These are phyloP conservation scores for Mesoligia furuncula DNA, from an alignment of 2,888 invertebrate genomes.

Conservation along the genomic window DNA sequence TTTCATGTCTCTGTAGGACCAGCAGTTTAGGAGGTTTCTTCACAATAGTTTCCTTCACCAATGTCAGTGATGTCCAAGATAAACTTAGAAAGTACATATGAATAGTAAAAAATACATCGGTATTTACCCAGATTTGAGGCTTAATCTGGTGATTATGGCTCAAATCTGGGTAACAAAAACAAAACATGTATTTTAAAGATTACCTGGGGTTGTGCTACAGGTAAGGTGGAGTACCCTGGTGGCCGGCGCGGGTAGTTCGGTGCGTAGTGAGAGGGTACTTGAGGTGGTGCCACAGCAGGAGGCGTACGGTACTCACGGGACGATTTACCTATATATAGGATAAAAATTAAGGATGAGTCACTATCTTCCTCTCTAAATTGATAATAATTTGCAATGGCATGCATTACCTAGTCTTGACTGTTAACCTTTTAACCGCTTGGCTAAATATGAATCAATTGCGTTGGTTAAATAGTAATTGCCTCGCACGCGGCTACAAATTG, in stretches of 20 bases:
- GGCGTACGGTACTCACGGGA: slow-evolving; percentile 97
- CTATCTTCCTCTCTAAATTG: neutral
- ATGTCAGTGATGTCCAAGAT: neutral
- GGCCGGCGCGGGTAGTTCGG: slow-evolving; percentile 96
- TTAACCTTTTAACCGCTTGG: too few species aligned
- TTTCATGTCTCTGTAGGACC: too few species aligned
- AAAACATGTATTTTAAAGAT: neutral
- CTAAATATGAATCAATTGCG: too few species aligned
- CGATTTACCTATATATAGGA: slow-evolving; percentile 91
- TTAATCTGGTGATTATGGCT: too few species aligned
- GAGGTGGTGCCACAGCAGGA: slow-evolving; percentile 99
- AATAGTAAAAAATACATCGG: neutral
- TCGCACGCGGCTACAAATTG: too few species aligned
- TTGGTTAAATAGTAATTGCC: too few species aligned
- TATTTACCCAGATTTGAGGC: neutral
- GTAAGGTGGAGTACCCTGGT: slow-evolving; percentile 96
- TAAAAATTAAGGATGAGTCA: neutral
- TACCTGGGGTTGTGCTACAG: slow-evolving; percentile 91
- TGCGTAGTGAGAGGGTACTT: slow-evolving; percentile 99
- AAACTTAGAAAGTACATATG: neutral
- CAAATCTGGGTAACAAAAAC: too few species aligned
- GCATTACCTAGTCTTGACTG: neutral
- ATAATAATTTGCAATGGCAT: neutral
- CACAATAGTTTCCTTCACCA: neutral
- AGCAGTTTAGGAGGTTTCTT: neutral